Conservation (phyloP, 2,797 vertebrate species). For the Channallabes apus region DNA sequence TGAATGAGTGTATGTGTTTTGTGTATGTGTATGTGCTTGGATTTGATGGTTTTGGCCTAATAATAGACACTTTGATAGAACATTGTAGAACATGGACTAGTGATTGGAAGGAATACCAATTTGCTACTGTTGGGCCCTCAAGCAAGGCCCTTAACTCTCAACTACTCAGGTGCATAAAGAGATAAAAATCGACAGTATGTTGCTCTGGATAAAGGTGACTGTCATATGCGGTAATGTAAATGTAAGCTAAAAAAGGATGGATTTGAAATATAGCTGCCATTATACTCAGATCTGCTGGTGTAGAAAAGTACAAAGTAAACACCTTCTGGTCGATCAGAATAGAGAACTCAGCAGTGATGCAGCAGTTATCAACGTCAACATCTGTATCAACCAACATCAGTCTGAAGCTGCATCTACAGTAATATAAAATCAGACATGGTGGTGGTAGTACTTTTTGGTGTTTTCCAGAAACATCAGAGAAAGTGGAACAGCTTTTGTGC, state of each 20-base stretch:
- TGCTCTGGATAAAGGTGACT: no score
- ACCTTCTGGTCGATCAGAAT: background rate
- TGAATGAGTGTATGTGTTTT: no score
- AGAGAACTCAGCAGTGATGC: background rate
- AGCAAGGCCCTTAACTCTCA: no score
- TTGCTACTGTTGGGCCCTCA: no score
- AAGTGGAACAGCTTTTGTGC: conserved; percentile 44
- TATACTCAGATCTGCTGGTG: background rate
- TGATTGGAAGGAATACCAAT: no score
- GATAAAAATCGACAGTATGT: no score
- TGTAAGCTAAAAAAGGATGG: background rate
- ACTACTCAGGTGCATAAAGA: no score
- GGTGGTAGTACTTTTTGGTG: background rate
- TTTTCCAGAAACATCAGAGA: conserved; percentile 40
- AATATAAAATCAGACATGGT: background rate
- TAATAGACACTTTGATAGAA: no score
- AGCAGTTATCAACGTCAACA: background rate
- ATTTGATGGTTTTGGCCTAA: no score
- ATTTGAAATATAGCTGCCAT: background rate
- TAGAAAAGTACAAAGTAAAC: background rate
- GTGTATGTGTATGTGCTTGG: no score
- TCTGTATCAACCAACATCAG: background rate
- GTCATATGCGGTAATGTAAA: no score
- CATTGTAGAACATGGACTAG: no score
- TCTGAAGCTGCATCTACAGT: background rate